Base-by-base conservation (phyloP, 2,797 vertebrate species). In the Neosilurus mollespiculum region DNA sequence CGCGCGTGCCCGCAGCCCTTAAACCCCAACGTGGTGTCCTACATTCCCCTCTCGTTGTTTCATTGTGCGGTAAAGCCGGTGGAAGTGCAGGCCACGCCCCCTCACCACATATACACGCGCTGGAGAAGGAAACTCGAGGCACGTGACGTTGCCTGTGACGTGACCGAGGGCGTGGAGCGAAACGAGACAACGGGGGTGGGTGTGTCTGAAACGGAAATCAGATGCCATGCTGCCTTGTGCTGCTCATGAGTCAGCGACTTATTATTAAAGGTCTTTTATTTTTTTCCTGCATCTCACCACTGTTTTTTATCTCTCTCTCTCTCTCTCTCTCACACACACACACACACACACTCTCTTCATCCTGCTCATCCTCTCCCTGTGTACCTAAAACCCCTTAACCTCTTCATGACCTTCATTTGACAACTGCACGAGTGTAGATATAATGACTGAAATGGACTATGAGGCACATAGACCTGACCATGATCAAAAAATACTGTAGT, bases 11-110 rank as follows among this genome's bases (percentile, higher is more conserved):
- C 1, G 22, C 49, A 24, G 30, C 61, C 62, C 59, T 30, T 4
- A 54, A 78, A 84, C 64, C 88, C 85, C 91, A 88, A 87, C 92
- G 89, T 85, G 94, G 90, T 88, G 79, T 86, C 87, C 88, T 90
- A 90, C 88, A 85, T 89, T 43, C 88, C 88, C 89, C 91, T 92
- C 43, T 71, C 70, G 80, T 92, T 89, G 91, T 91, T 86, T 94
- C 94, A 95, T 95, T 95, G 95, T 95, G 89, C 80, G 70, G 70
- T 81, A 91, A 89, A 94, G 93, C 95, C 94, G 94, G 93, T 93
- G 90, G 92, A 93, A 93, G 91, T 92, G 90, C 92, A 93, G 92
- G 90, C 93, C 92, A 94, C 94, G 93, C 94, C 94, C 94, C 94
- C 70, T 24, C 49, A 16, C 8, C 14, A 69, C 34, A 69, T 3